Base-by-base conservation (phyloP, 53 echinoderm and acorn worm species). In the Paracentrotus lividus region DNA sequence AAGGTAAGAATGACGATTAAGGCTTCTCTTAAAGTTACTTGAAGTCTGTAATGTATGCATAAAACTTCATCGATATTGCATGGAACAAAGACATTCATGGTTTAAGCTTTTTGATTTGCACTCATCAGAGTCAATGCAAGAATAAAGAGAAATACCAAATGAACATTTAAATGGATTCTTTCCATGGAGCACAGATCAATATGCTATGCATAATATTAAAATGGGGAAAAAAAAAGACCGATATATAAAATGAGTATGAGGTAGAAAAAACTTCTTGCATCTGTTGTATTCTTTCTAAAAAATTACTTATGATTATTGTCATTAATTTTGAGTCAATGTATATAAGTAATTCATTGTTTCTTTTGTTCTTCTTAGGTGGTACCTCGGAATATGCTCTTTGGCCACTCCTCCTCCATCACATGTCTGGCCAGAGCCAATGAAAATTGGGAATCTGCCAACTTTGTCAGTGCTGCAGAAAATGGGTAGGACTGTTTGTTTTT, bases 381-480 rank as follows among this genome's bases (percentile, higher is more conserved):
- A 27, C 97, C 99, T 55, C 72, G 99, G 7, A 97, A 97, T 59
- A 99, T 99, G 97, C 94, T 99, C 26, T 89, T 97, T 18, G 99
- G 99, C 2, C 99, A 99, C 91, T 96, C 97, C 68, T 96, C 99
- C 18, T 95, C 99, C 26, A 99, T 99, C 67, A 97, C 97, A 68
- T 99, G 99, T 84, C 76, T 99, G 14, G 96, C 99, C 8, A 96
- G 96, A 89, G 99, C 99, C 93, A 99, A 94, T 88, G 97, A 99
- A 88, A 97, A 97, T 49, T 97, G 99, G 97, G 99, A 99, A 53
- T 96, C 96, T 0, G 96, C 97, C 21, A 99, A 95, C 47, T 97
- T 99, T 85, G 97, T 99, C 93, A 99, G 97, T 94, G 96, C 97
- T 61, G 99, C 99, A 31, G 99, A 99, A 92, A 99, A 99, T 94